Percentiles rank a stretch among this genome's conserved stretches.
Evolutionary conservation across 2,113 vertebrate genomes (phyloP).

Genomic region (Mobula birostris): DNA sequence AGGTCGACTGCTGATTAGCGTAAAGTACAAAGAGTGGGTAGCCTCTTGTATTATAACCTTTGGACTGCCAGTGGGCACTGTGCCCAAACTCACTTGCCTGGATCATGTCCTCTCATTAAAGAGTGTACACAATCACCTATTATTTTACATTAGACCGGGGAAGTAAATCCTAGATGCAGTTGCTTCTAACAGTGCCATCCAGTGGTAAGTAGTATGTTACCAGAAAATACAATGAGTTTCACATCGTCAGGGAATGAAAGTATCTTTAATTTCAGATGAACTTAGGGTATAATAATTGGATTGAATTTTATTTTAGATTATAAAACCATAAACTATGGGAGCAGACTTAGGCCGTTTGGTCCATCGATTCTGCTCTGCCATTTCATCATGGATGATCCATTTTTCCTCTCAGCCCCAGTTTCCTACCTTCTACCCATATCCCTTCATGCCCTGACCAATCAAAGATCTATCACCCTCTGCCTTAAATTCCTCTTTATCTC

Average conservation of each 20-base stretch:
- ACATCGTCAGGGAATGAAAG: background rate
- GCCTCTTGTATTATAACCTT: background rate
- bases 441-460: no score
- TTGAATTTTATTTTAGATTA: background rate
- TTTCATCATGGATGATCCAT: no score
- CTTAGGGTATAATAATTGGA: background rate
- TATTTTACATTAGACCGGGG: background rate
- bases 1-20: background rate
- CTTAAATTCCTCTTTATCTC: no score
- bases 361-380: no score
- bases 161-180: background rate
- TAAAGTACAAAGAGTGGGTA: background rate
- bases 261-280: background rate
- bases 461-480: no score
- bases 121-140: background rate
- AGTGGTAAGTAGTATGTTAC: background rate
- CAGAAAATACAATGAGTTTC: background rate
- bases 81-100: background rate
- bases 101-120: background rate
- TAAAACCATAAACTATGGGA: no score
- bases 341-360: no score
- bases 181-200: background rate
- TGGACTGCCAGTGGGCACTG: background rate
- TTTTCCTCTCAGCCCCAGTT: no score
- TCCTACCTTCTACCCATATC: no score